Evolutionary conservation across 2,888 invertebrate genomes (phyloP).

Genomic region (Rhopalosiphum nymphaeae): DNA sequence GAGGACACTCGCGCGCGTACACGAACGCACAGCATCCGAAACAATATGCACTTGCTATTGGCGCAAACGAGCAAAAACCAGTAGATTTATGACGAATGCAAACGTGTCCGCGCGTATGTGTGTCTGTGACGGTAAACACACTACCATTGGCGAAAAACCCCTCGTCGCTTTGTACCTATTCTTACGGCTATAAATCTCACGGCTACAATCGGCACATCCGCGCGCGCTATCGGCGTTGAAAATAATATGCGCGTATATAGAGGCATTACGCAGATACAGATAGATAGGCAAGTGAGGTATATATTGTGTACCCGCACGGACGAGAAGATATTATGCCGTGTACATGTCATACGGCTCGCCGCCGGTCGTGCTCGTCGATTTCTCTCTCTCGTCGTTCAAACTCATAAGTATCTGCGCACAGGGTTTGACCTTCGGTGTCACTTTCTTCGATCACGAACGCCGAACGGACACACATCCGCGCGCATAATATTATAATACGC

Average conservation of each 20-base stretch:
- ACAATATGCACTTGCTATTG: background rate
- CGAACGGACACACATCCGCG: conserved; percentile 9
- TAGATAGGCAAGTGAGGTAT: background rate
- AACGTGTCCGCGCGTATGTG: no score
- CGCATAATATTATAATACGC: background rate
- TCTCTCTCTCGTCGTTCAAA: conserved; percentile 33
- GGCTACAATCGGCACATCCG: conserved; percentile 34
- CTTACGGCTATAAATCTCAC: conserved; percentile 34
- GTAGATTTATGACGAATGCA: background rate
- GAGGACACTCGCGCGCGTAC: background rate
- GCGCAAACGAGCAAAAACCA: background rate
- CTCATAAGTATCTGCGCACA: background rate
- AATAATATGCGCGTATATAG: background rate
- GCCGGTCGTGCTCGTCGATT: conserved; percentile 63
- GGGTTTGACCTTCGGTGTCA: conserved; percentile 61
- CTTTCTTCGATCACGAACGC: conserved; percentile 62
- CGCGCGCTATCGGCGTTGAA: background rate
- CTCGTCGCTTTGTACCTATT: background rate
- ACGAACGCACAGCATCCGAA: background rate
- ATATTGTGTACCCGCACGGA: background rate
- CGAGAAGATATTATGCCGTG: background rate
- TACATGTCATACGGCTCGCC: conserved; percentile 19
- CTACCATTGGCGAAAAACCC: background rate
- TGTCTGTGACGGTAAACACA: no score
- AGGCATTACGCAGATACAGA: background rate